Conservation (phyloP, 92 coral and sea anemone genomes). For the Anthopleura xanthogrammica region DNA sequence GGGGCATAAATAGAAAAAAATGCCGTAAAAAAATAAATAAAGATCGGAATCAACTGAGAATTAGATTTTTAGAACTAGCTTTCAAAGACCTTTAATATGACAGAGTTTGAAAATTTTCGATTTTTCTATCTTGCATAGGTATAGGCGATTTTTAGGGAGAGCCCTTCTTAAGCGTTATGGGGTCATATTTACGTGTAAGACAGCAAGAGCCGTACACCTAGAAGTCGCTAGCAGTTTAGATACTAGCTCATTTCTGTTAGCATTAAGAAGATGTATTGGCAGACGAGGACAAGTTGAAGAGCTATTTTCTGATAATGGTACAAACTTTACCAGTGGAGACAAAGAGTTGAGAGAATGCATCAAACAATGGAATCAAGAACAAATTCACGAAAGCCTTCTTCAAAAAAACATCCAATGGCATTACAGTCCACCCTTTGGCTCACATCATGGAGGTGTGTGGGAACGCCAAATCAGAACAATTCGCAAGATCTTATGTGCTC, state of each 20-base stretch:
- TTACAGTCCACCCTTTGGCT: background rate
- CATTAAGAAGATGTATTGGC: constrained; percentile 22
- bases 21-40: too few relatives aligned
- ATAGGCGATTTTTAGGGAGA: too few relatives aligned
- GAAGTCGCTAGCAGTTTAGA: constrained; percentile 26
- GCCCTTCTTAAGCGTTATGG: constrained; percentile 38
- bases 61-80: too few relatives aligned
- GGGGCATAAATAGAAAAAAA: too few relatives aligned
- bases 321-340: constrained; percentile 29
- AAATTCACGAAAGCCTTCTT: constrained; percentile 1
- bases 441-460: constrained; percentile 1
- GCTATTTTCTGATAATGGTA: constrained; percentile 22
- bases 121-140: too few relatives aligned
- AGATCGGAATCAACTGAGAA: too few relatives aligned
- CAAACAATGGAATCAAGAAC: constrained; percentile 24
- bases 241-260: constrained; percentile 28
- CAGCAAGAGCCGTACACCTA: constrained; percentile 27
- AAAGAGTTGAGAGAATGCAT: constrained; percentile 17
- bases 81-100: too few relatives aligned
- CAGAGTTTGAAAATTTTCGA: too few relatives aligned
- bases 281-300: constrained; percentile 30
- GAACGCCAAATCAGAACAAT: constrained; percentile 1
- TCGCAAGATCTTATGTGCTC: constrained; percentile 7
- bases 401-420: constrained; percentile 5
- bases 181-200: constrained; percentile 25